Evolutionary conservation across 2,888 invertebrate species (phyloP).

Genomic region (Temnothorax unifasciatus): DNA sequence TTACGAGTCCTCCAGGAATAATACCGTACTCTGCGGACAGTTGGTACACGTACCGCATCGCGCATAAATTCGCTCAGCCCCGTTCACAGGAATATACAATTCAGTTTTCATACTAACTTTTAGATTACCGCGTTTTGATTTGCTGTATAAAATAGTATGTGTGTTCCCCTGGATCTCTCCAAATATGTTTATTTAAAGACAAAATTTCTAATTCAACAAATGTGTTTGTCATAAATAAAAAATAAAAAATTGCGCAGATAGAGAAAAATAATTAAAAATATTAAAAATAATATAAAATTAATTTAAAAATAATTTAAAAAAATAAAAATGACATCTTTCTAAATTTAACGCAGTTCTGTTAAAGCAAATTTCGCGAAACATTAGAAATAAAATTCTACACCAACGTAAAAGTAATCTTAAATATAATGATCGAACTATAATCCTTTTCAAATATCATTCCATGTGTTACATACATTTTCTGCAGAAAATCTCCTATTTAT

Average conservation of each 20-base stretch:
- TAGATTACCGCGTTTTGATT: constrained; percentile 35
- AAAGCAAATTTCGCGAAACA: too few species aligned
- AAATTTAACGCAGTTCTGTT: not conserved
- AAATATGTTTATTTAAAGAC: not conserved
- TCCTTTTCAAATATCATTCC: too few species aligned
- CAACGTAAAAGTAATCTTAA: too few species aligned
- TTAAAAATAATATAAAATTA: not conserved
- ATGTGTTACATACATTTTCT: too few species aligned
- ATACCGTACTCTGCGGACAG: constrained; percentile 66
- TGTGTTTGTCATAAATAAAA: not conserved
- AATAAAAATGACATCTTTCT: not conserved
- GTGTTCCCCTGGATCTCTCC: not conserved
- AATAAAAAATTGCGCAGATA: not conserved
- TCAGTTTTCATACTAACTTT: constrained; percentile 34
- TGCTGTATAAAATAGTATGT: not conserved
- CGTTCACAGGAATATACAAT: constrained; percentile 10
- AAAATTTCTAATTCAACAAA: not conserved
- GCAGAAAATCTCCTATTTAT: too few species aligned
- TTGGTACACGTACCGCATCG: constrained; percentile 57
- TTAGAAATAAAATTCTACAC: too few species aligned
- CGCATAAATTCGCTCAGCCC: constrained; percentile 53
- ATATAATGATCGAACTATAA: too few species aligned
- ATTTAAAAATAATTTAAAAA: not conserved
- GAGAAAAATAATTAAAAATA: not conserved
- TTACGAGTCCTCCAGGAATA: constrained; percentile 68